A percentile compares a stretch with the other conserved stretches of the same genome.
These are phyloP conservation scores for Drosophila dunni DNA, from an alignment of 1,140 invertebrate genomes.

Conservation along the genomic window DNA sequence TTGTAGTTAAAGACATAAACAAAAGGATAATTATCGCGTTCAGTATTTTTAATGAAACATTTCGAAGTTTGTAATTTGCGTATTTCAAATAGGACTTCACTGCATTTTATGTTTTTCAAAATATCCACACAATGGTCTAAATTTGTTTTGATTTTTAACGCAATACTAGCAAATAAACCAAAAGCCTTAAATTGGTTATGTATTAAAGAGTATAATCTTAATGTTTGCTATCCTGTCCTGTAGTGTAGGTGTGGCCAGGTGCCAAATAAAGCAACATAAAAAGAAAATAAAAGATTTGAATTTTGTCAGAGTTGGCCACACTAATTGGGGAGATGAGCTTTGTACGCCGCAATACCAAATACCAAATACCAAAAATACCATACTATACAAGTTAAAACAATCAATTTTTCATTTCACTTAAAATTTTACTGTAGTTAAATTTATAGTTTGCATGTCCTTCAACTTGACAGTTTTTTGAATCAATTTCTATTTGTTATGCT, in stretches of 20 bases:
- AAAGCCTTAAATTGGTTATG: too few species aligned
- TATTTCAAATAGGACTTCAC: conserved; percentile 14
- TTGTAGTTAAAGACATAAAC: conserved; percentile 39
- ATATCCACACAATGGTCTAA: conserved; percentile 30
- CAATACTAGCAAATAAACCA: conserved; percentile 37
- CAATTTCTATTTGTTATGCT: conserved; percentile 29
- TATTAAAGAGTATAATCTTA: too few species aligned
- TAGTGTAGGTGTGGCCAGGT: conserved; percentile 6
- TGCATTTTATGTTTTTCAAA: conserved; percentile 71
- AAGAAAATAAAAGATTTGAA: background rate
- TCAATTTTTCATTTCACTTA: background rate
- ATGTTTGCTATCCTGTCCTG: too few species aligned
- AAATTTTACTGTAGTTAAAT: conserved; percentile 24
- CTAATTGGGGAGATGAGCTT: conserved; percentile 10
- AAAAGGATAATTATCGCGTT: conserved; percentile 12
- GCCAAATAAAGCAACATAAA: conserved; percentile 15
- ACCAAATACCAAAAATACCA: conserved; percentile 2
- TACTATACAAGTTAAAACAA: conserved; percentile 5
- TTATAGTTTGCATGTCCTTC: conserved; percentile 44
- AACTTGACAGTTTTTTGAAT: conserved; percentile 30
- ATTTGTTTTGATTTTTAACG: background rate
- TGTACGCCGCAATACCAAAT: conserved; percentile 9
- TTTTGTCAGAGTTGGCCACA: background rate
- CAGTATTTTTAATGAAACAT: conserved; percentile 10
- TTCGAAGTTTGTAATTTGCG: background rate